Evolutionary conservation across 2,888 invertebrate species (phyloP).

Genomic region (Drosophila nigricruria): DNA sequence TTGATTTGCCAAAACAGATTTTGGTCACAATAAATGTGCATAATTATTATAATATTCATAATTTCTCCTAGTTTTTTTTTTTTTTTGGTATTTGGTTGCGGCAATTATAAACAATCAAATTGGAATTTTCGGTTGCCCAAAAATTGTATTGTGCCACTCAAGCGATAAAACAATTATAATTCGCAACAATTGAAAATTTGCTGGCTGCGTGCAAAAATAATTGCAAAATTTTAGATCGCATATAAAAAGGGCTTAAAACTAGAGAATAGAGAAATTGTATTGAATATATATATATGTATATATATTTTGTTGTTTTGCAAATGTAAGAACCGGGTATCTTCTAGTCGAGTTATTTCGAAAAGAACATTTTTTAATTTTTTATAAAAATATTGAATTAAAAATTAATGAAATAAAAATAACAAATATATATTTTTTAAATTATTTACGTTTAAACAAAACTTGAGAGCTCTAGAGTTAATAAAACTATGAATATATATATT

Average conservation of each 20-base stretch:
- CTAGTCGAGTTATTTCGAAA: no score
- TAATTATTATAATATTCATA: conserved; percentile 15
- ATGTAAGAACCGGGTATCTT: no score
- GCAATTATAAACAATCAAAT: conserved; percentile 52
- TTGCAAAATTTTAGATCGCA: conserved; percentile 11
- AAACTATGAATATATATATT: no score
- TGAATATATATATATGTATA: not conserved
- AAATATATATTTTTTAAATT: no score
- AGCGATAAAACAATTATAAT: conserved; percentile 48
- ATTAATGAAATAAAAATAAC: no score
- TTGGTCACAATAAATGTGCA: conserved; percentile 7
- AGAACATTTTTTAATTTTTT: no score
- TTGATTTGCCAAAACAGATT: conserved; percentile 65
- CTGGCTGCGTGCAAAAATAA: conserved; percentile 20
- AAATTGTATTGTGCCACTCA: conserved; percentile 30
- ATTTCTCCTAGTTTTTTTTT: not conserved
- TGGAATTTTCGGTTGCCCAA: conserved; percentile 25
- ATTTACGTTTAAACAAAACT: no score
- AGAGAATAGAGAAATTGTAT: not conserved
- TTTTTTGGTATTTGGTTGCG: conserved; percentile 6
- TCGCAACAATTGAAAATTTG: conserved; percentile 26
- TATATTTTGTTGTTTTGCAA: no score
- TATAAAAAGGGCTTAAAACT: not conserved
- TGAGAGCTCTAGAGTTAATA: no score
- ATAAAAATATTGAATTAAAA: no score